Percentiles rank a stretch among this genome's conserved stretches.
These are phyloP conservation scores for Venustaconcha ellipsiformis DNA, from an alignment of 1,140 invertebrate genomes.

Conservation along the genomic window DNA sequence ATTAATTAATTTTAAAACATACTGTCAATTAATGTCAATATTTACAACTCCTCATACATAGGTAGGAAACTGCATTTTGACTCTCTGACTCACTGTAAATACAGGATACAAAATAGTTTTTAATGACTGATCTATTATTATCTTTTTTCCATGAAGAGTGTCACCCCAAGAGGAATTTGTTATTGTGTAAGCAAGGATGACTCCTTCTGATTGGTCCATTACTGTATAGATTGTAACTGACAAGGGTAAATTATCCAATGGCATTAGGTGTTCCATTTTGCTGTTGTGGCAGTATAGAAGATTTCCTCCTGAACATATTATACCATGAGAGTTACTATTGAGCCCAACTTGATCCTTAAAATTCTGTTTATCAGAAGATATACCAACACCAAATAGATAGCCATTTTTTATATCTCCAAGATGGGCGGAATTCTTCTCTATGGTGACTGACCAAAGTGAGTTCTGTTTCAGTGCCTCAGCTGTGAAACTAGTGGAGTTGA, in stretches of 20 bases:
- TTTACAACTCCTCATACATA: conserved; percentile 33
- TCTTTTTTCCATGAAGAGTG: conserved; percentile 49
- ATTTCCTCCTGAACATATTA: conserved; percentile 54
- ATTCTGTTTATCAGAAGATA: conserved; percentile 45
- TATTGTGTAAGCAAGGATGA: conserved; percentile 55
- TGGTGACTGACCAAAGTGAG: conserved; percentile 55
- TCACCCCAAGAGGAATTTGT: conserved; percentile 41
- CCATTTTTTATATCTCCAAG: conserved; percentile 52
- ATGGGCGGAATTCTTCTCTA: conserved; percentile 58
- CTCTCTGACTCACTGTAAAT: conserved; percentile 64
- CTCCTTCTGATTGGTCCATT: conserved; percentile 38
- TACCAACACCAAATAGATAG: conserved; percentile 63
- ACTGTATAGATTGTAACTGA: conserved; percentile 49
- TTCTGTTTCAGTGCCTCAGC: conserved; percentile 48
- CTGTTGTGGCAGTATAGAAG: conserved; percentile 49
- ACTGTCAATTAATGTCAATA: too few relatives aligned
- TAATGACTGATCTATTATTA: conserved; percentile 36
- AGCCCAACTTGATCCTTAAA: conserved; percentile 61
- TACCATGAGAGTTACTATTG: conserved; percentile 48
- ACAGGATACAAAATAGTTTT: conserved; percentile 48
- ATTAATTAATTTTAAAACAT: too few relatives aligned
- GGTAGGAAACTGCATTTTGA: conserved; percentile 61
- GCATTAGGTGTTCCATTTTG: conserved; percentile 48
- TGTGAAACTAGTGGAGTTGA: conserved; percentile 60
- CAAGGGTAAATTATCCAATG: conserved; percentile 52